These are phyloP conservation scores for Oasisia sp. DNA, from an alignment of 2,888 invertebrate species.

Conservation along the genomic window DNA sequence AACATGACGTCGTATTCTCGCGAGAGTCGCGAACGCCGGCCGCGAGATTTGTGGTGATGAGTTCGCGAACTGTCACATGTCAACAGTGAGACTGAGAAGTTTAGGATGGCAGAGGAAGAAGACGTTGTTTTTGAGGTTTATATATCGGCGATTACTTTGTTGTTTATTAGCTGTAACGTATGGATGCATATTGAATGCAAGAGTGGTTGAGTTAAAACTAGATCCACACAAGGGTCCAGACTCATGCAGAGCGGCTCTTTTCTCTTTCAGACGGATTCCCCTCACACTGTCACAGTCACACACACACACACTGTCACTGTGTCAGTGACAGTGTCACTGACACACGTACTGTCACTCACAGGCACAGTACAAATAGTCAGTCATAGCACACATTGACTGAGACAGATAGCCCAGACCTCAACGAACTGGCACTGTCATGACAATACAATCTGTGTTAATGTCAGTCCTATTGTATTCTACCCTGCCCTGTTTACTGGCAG, in stretches of 20 bases:
- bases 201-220: background rate
- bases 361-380: too few species aligned
- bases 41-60: background rate
- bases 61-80: background rate
- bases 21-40: background rate
- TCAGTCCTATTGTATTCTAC: too few species aligned
- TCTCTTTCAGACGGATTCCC: too few species aligned
- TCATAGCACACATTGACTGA: too few species aligned
- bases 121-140: constrained; percentile 5
- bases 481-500: too few species aligned
- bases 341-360: too few species aligned
- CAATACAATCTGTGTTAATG: too few species aligned
- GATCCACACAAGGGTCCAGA: background rate
- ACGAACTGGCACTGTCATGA: too few species aligned
- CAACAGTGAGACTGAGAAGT: background rate
- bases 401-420: too few species aligned
- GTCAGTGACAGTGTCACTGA: too few species aligned
- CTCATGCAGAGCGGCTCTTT: background rate
- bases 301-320: too few species aligned
- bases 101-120: background rate
- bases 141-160: background rate
- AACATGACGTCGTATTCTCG: background rate
- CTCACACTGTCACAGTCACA: too few species aligned
- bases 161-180: background rate
- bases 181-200: background rate